Evolutionary conservation across 2,888 invertebrate species (phyloP), one percentile per base, ranked within the genome.

Genomic region (Erebia ligea): DNA sequence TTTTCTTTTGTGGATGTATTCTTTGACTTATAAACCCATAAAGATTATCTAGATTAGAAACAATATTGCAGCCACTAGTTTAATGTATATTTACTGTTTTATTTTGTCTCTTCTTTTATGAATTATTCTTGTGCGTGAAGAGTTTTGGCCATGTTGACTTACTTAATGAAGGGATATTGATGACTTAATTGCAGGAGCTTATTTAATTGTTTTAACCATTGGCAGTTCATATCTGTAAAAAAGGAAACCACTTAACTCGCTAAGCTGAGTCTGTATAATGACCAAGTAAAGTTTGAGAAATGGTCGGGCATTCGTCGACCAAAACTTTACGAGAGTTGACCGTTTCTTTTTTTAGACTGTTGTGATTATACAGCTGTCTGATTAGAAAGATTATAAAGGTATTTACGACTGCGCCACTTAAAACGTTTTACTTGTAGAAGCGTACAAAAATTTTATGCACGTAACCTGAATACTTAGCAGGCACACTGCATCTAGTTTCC

Each of bases 11-110:
- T 45, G 45, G 15, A 19, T 48, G 15, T 17, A 21, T 48, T 48
- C 62, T 62, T 62, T 62, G 48, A 62, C 8, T 48, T 48, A 48
- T 48, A 62, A 34, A 21, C 48, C 15, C 21, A 61, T 42, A 61
- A 61, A 42, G 61, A 40, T 59, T 21, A 62, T 19, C 21, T 10
- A 2, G 45, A 62, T 54, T 19, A 54, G 17, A 17, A 52, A 17
- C 10, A 9, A 10, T 10, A 13, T 45, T 45, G 13, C 4, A 45
- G 13, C 13, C 2, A 42, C 42, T 42, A 42, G 42, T 9, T 11
- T 42, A 42, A 11, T 42, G 9, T 42, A 5, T 42, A 42, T 9
- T 42, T 11, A 2, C 42, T 42, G 10, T 34, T 34, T 34, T 34
- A 42, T 42, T 42, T 42, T 42, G 42, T 42, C 42, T 5, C 42